phyloP scores from a whole-genome alignment of 2,888 invertebrate genomes.

The Ctenicera cuprea region DNA sequence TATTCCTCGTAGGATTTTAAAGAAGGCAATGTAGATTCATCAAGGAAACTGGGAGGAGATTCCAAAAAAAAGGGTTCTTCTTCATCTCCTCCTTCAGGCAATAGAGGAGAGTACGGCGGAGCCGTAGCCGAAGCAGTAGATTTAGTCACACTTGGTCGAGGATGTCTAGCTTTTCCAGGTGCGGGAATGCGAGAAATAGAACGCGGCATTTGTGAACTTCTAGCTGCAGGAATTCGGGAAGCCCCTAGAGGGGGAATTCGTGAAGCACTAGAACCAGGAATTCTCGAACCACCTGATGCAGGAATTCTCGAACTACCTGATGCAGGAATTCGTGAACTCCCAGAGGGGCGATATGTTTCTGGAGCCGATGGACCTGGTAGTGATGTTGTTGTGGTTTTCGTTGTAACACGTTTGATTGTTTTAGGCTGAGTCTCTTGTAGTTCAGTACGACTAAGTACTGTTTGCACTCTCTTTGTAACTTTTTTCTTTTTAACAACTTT shows the following conservation, averaged over 20 bases:
- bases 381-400: background rate
- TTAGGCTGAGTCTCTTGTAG: background rate
- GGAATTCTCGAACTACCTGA: background rate
- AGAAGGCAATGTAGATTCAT: background rate
- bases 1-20: background rate
- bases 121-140: background rate
- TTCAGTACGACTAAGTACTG: background rate
- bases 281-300: background rate
- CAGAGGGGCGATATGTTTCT: too few species aligned
- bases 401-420: background rate
- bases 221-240: background rate
- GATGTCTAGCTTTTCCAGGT: too few species aligned
- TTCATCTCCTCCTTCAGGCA: background rate
- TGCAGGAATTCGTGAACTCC: background rate
- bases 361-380: too few species aligned
- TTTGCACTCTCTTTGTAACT: background rate
- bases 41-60: conserved; percentile 29
- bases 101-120: background rate
- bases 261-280: background rate
- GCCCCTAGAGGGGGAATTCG: background rate
- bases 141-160: background rate
- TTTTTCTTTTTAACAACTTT: background rate
- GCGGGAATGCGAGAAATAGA: too few species aligned
- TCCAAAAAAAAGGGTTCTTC: conserved; percentile 14
- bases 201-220: background rate